These are phyloP conservation scores for Patiria pectinifera DNA, from an alignment of 53 echinoderm and acorn worm genomes.

Conservation along the genomic window DNA sequence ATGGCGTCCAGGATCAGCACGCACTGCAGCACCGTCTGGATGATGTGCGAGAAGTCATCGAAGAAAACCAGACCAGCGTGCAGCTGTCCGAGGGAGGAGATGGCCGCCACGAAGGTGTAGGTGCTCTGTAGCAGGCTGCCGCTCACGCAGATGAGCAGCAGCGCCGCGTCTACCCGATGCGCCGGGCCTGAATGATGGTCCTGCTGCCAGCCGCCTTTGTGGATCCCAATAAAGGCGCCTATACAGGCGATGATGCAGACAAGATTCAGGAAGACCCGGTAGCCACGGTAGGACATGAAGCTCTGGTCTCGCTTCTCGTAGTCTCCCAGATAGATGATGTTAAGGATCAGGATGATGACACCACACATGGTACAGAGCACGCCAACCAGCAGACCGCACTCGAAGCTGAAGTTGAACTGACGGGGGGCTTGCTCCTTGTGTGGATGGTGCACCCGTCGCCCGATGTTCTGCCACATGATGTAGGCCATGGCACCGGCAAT, in stretches of 20 bases:
- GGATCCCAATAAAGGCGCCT: constrained; percentile 84
- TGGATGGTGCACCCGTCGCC: constrained; percentile 75
- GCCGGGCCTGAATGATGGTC: constrained; percentile 89
- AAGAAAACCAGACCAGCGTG: constrained; percentile 86
- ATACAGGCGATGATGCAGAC: constrained; percentile 84
- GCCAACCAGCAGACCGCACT: constrained; percentile 87
- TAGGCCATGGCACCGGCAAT: constrained; percentile 94
- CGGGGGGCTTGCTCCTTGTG: constrained; percentile 58
- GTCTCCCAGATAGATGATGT: constrained; percentile 91
- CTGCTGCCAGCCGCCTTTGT: constrained; percentile 90
- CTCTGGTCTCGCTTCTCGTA: constrained; percentile 84
- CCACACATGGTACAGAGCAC: constrained; percentile 96
- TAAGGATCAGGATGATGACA: constrained; percentile 92
- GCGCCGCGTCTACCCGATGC: constrained; percentile 87
- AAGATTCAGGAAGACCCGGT: constrained; percentile 90
- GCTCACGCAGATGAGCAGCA: constrained; percentile 86
- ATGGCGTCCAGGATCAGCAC: constrained; percentile 67
- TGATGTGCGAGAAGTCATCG: constrained; percentile 87
- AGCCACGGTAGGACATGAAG: constrained; percentile 93
- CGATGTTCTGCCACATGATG: constrained; percentile 99
- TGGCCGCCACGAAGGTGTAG: constrained; percentile 91
- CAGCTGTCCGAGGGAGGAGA: constrained; percentile 69
- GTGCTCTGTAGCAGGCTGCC: constrained; percentile 89
- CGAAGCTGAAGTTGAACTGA: constrained; percentile 78
- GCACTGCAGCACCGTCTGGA: constrained; percentile 88